Conservation (phyloP, 2,797 vertebrate species). For the Paedocypris micromegethes region DNA sequence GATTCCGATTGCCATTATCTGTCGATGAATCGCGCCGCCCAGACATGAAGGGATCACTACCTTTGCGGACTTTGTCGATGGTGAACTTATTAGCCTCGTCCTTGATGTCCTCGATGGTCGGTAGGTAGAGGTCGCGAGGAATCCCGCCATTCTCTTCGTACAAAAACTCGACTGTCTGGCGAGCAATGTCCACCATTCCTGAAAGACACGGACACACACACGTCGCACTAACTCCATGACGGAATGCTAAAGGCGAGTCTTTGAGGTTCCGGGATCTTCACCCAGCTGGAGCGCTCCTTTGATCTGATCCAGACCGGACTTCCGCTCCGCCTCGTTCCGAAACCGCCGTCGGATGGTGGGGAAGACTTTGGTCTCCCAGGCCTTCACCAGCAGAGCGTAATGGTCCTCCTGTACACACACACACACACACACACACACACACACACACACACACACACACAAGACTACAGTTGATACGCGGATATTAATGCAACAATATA, state of each 20-base stretch:
- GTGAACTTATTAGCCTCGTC: slow-evolving; percentile 99
- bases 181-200: slow-evolving; percentile 98
- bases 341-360: slow-evolving; percentile 96
- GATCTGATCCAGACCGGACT: slow-evolving; percentile 96
- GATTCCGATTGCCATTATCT: too few species aligned
- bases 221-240: too few species aligned
- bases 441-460: too few species aligned
- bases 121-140: slow-evolving; percentile 94
- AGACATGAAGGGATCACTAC: slow-evolving; percentile 53
- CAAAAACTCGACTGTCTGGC: slow-evolving; percentile 95
- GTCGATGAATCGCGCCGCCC: too few species aligned
- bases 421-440: not conserved
- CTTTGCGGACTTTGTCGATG: slow-evolving; percentile 99
- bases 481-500: too few species aligned
- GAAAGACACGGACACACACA: not conserved
- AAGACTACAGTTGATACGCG: too few species aligned
- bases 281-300: slow-evolving; percentile 96
- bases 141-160: slow-evolving; percentile 98
- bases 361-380: slow-evolving; percentile 98
- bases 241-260: too few species aligned
- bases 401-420: slow-evolving; percentile 82
- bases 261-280: slow-evolving; percentile 49
- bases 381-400: slow-evolving; percentile 94
- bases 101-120: slow-evolving; percentile 97
- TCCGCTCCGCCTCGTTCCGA: slow-evolving; percentile 96